A percentile compares a stretch with the other conserved stretches of the same genome.
phyloP scores from a whole-genome alignment of 1,140 invertebrate species.

The Halictus rubicundus region DNA sequence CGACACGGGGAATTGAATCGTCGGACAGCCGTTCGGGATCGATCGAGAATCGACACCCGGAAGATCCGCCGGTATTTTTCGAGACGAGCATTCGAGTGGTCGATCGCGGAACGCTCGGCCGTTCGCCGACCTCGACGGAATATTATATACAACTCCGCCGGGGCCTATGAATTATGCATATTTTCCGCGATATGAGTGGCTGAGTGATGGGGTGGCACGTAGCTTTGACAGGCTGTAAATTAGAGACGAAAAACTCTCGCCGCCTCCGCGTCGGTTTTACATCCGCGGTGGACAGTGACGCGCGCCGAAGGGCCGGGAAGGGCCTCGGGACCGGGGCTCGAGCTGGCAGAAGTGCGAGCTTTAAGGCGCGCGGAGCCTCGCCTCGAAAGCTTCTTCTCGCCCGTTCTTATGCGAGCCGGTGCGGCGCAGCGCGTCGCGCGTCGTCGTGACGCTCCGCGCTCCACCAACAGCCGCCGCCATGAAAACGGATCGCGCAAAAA shows the following conservation, averaged over 20 bases:
- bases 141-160: constrained; percentile 64
- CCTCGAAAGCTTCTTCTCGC: neutral
- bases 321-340: too few species aligned
- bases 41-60: neutral
- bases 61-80: neutral
- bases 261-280: constrained; percentile 22
- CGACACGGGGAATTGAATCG: neutral
- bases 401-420: constrained; percentile 8
- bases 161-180: constrained; percentile 78
- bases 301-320: neutral
- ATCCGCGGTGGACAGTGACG: constrained; percentile 25
- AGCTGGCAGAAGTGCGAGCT: neutral
- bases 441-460: too few species aligned
- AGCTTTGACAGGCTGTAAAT: constrained; percentile 79
- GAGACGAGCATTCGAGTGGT: constrained; percentile 55
- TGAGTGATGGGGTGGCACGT: constrained; percentile 75
- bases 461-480: neutral
- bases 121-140: constrained; percentile 65
- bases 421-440: neutral
- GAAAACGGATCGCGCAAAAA: constrained; percentile 13
- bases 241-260: constrained; percentile 68
- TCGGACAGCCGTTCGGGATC: neutral
- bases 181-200: constrained; percentile 79
- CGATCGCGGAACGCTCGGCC: constrained; percentile 54
- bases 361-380: neutral